Evolutionary conservation across 2,888 invertebrate genomes (phyloP), one percentile per base, ranked within the genome.

Genomic region (Phragmatobia fuliginosa): DNA sequence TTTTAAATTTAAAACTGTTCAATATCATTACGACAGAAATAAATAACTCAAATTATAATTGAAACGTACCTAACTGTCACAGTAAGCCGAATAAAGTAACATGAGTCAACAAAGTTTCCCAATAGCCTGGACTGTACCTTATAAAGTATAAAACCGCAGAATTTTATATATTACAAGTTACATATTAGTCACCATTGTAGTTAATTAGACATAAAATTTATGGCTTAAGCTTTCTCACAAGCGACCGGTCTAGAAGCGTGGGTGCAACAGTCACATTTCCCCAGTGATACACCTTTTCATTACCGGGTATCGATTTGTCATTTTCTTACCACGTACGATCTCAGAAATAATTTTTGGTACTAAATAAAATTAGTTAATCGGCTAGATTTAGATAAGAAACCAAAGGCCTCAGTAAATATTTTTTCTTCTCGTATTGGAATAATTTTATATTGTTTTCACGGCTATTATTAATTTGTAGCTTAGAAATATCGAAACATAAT

Each of bases 121-220:
- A 45, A 49, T n/a, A 62, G 31, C 25, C 25, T 63, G 33, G 45
- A 45, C 45, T 41, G 21, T 21, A 45, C 62, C n/a, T 68, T 25
- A 38, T 38, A 56, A 61, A n/a, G 61, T 63, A 38, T 68, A 62
- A 64, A 58, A 66, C 71, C 69, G 70, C 74, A 45, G 38, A 25
- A 56, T 33, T 68, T 67, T 66, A 68, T 72, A 65, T 59, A 62
- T 72, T 66, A 66, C 25, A 41, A 73, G 52, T 76, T 67, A 73
- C 71, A 71, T 66, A 68, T 79, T 76, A 70, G 69, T 72, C 74
- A 80, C 76, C 68, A 71, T 75, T 79, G 66, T 76, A 73, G 74
- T 78, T 75, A 77, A 83, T 83, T 81, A 81, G 76, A 80, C 76
- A 78, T 72, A 68, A 60, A 77, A 80, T 73, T 73, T 73, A 78